Evolutionary conservation across 2,113 vertebrate species (phyloP).

Genomic region (Numenius arquata): DNA sequence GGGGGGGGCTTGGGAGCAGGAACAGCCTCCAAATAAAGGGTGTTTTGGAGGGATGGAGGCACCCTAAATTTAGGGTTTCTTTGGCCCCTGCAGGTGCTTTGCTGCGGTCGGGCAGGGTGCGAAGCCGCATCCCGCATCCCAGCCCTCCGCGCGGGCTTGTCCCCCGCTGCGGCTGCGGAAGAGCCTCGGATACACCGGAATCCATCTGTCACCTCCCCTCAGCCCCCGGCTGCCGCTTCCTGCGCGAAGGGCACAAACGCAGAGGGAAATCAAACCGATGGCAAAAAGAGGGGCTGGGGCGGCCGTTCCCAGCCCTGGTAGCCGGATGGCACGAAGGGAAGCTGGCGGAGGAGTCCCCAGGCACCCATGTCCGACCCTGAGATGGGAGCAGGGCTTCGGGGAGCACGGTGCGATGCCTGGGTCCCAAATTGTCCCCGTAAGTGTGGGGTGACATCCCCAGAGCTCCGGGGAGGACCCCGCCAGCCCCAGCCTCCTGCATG

Average conservation of each 20-base stretch:
- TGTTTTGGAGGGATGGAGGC: background rate
- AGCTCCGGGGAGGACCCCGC: background rate
- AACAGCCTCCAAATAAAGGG: background rate
- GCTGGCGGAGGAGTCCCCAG: accelerated
- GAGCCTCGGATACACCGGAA: background rate
- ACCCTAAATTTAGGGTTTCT: background rate
- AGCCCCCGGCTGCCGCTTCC: background rate
- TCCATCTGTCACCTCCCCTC: background rate
- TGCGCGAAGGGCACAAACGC: background rate
- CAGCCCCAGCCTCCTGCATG: accelerated
- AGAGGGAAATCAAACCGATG: accelerated
- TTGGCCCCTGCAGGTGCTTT: background rate
- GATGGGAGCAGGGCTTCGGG: background rate
- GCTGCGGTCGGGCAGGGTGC: accelerated
- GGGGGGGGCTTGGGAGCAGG: background rate
- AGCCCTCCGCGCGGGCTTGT: accelerated
- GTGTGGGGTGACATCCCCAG: background rate
- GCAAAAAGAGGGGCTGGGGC: background rate
- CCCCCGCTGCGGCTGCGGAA: background rate
- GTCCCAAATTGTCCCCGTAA: background rate
- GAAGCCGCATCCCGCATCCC: accelerated
- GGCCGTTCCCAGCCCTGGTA: accelerated
- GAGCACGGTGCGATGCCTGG: accelerated
- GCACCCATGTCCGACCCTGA: background rate
- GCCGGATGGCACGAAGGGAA: accelerated